Percentiles rank a stretch among this genome's conserved stretches.
Conservation (phyloP, 1,140 invertebrate species). For the Ctenoplectra terminalis region DNA sequence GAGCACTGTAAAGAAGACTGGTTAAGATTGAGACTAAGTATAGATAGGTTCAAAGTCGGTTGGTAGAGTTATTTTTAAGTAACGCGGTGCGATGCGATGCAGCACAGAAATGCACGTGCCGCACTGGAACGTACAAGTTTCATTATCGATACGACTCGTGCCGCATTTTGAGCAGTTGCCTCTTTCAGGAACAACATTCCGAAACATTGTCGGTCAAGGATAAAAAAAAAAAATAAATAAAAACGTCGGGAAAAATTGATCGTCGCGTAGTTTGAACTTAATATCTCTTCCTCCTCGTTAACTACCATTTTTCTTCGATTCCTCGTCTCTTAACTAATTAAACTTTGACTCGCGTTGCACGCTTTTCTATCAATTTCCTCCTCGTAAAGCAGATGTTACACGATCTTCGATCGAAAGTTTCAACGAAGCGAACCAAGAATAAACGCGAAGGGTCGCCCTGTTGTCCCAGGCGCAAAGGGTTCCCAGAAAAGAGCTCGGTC, state of each 20-base stretch:
- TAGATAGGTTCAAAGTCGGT: not conserved
- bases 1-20: too few species aligned
- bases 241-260: too few species aligned
- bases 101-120: slow-evolving; percentile 6
- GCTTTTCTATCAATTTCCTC: not conserved
- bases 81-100: not conserved
- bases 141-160: slow-evolving; percentile 29
- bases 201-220: slow-evolving; percentile 14
- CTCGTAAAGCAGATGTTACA: not conserved
- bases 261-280: not conserved
- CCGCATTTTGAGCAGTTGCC: slow-evolving; percentile 19
- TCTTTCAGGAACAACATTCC: slow-evolving; percentile 19
- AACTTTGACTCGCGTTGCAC: not conserved
- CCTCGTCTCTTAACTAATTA: not conserved
- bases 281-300: not conserved
- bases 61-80: not conserved
- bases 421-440: slow-evolving; percentile 26
- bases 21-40: too few species aligned
- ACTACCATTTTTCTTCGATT: not conserved
- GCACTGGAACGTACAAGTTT: slow-evolving; percentile 15
- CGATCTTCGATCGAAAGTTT: slow-evolving; percentile 29
- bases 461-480: slow-evolving; percentile 23
- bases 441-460: slow-evolving; percentile 37
- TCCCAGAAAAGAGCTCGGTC: slow-evolving; percentile 36
- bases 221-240: not conserved